Percentiles rank a stretch among this genome's conserved stretches.
Conservation (phyloP, 1,140 invertebrate genomes). For the Aporrectodea caliginosa region DNA sequence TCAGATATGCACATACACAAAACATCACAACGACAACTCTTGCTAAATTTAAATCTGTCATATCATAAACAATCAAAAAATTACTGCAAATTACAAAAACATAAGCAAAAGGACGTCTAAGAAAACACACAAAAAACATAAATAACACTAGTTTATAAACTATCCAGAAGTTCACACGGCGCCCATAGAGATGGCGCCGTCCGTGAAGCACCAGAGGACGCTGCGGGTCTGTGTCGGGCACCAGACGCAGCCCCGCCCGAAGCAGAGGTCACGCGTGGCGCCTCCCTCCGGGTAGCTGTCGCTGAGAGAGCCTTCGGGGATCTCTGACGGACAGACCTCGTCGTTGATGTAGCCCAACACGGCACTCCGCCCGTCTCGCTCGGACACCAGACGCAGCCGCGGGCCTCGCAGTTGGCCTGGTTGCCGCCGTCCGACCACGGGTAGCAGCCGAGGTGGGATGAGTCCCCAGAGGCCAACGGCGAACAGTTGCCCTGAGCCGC, state of each 20-base stretch:
- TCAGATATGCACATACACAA: no score
- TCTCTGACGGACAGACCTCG: slow-evolving; percentile 9
- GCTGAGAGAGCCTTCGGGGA: slow-evolving; percentile 26
- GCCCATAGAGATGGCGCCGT: neutral
- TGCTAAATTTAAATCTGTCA: no score
- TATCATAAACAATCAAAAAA: no score
- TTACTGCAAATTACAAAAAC: no score
- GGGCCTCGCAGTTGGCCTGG: neutral
- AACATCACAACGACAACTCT: no score
- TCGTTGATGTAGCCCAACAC: slow-evolving; percentile 6
- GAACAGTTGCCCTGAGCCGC: neutral
- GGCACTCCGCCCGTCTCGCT: neutral
- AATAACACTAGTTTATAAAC: no score
- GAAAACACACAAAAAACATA: no score
- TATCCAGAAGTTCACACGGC: no score
- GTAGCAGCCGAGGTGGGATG: neutral
- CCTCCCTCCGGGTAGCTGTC: slow-evolving; percentile 42
- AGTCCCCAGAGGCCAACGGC: neutral
- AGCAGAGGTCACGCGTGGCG: slow-evolving; percentile 12
- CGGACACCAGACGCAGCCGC: slow-evolving; percentile 10
- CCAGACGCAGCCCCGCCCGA: slow-evolving; percentile 29
- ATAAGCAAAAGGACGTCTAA: no score
- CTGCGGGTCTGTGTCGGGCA: neutral
- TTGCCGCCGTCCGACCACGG: neutral
- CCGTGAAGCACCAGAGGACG: slow-evolving; percentile 19